Evolutionary conservation across 2,888 invertebrate genomes (phyloP), one percentile per base, ranked within the genome.

Genomic region (Pyrrhia umbra): DNA sequence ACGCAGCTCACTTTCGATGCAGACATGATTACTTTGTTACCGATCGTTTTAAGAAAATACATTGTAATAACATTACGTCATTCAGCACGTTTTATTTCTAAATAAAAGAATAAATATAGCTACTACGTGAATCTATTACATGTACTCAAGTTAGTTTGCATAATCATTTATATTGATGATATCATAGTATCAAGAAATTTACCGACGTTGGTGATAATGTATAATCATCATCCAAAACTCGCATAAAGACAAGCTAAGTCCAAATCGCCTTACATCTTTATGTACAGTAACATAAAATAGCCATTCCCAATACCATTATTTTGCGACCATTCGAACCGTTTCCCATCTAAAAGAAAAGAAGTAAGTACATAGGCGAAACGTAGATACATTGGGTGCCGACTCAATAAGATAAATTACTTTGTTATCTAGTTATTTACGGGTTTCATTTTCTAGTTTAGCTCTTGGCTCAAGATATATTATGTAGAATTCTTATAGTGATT

Each of bases 341-440:
- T 46, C 75, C 68, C 47, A 52, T 68, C 69, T 43, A 54, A 75
- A 30, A 69, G 70, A 71, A 75, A 58, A 69, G 56, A 69, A 68
- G 54, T 60, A 67, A 18, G 61, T 55, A 71, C 75, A 63, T 54
- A 52, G 49, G 46, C 57, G 71, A 69, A 72, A 63, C 68, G 76
- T 56, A 58, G 73, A 73, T 67, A 67, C 63, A 80, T 80, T 56
- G 80, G 77, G 77, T 77, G 77, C 52, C 67, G 64, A 65, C 70
- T 70, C 80, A 63, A 65, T 70, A 63, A 80, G 67, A 80, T 80
- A 80, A 74, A 77, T 80, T 78, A 78, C 80, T 73, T 55, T 72
- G 60, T 69, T 79, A 69, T 77, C 74, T 58, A 60, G 66, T 77
- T 73, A 78, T 77, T 79, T 79, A 80, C 55, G 77, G 46, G 45